Conservation (phyloP, 1,140 invertebrate genomes). For the Yoshiicerus persimilis region DNA sequence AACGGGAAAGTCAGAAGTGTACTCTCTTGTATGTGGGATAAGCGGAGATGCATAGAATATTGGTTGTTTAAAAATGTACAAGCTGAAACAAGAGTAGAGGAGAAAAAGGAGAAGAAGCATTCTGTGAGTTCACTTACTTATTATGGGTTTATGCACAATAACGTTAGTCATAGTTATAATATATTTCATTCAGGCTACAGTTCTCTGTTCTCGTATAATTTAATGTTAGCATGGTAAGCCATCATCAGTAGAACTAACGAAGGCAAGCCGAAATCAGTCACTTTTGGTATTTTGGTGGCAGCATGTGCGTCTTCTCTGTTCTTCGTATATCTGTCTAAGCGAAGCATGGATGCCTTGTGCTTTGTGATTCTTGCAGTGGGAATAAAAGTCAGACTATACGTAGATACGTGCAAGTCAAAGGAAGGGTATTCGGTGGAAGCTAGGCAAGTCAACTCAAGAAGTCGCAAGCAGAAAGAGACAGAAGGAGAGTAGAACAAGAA, state of each 20-base stretch:
- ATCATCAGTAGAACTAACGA: not conserved
- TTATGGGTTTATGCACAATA: not conserved
- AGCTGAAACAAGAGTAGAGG: not conserved
- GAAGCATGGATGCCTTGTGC: not conserved
- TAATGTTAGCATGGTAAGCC: not conserved
- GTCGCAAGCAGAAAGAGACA: not conserved
- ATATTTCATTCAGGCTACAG: not conserved
- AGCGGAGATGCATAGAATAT: not conserved
- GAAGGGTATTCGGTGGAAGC: no score
- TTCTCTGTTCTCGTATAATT: not conserved
- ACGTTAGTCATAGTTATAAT: not conserved
- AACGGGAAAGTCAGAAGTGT: not conserved
- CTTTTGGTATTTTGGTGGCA: not conserved
- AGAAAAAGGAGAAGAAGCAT: not conserved
- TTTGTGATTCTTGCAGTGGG: not conserved
- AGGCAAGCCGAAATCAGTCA: not conserved
- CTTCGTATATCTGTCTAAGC: not conserved
- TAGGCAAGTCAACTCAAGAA: not conserved
- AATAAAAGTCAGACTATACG: not conserved
- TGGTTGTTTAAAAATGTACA: not conserved
- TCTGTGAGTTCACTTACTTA: not conserved
- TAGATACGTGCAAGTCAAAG: not conserved
- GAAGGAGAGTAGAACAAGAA: not conserved
- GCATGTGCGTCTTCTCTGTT: not conserved
- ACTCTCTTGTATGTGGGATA: not conserved